Evolutionary conservation across 2,113 vertebrate species (phyloP).

Genomic region (Herpailurus yagouaroundi): DNA sequence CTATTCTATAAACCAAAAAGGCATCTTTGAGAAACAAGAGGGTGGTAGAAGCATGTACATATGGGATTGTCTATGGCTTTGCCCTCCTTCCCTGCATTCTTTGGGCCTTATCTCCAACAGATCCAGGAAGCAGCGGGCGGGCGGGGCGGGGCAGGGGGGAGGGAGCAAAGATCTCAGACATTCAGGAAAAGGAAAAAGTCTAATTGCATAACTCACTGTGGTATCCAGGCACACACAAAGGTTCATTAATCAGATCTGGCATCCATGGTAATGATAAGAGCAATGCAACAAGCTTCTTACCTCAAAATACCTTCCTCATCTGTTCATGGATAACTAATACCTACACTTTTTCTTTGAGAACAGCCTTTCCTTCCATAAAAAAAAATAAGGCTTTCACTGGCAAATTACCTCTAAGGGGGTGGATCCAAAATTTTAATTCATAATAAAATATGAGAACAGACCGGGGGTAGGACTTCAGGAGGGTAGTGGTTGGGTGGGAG

Average conservation of each 20-base stretch:
- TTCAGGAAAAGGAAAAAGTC: background rate
- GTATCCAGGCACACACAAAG: fast-evolving
- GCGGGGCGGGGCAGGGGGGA: too few relatives aligned
- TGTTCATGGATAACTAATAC: background rate
- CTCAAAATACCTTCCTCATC: background rate
- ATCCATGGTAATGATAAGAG: background rate
- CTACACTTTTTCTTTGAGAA: background rate
- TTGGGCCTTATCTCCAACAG: background rate
- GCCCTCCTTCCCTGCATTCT: background rate
- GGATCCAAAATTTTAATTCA: background rate
- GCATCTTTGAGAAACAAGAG: background rate
- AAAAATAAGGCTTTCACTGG: background rate
- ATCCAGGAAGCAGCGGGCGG: background rate
- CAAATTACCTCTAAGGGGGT: background rate
- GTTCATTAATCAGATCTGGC: background rate
- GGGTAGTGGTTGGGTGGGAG: background rate
- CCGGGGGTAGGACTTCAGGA: background rate
- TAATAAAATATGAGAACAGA: constrained; percentile 15
- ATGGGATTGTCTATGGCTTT: background rate
- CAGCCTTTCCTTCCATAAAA: background rate
- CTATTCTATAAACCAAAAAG: background rate
- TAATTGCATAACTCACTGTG: background rate
- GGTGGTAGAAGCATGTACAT: background rate
- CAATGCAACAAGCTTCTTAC: background rate
- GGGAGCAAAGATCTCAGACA: background rate